Evolutionary conservation across 2,888 invertebrate genomes (phyloP).

Genomic region (Dendrolimus houi): DNA sequence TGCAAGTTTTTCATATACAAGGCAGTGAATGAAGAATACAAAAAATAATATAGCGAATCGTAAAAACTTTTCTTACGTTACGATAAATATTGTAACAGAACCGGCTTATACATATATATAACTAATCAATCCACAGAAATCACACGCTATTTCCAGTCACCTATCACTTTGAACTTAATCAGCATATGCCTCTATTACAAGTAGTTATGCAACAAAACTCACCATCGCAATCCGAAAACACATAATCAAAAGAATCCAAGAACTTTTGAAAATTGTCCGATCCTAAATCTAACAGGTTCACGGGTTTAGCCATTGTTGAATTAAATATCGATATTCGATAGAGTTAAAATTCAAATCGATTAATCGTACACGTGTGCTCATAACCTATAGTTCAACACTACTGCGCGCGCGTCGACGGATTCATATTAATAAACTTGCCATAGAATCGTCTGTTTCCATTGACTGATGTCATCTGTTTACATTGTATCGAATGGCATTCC

Average conservation of each 20-base stretch:
- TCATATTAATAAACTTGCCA: conserved; percentile 30
- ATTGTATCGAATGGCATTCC: no score
- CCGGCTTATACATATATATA: no score
- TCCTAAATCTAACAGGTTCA: conserved; percentile 55
- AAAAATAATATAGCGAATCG: no score
- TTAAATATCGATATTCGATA: conserved; percentile 5
- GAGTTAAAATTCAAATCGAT: conserved; percentile 3
- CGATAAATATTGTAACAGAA: no score
- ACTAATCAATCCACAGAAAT: no score
- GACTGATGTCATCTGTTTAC: conserved; percentile 1
- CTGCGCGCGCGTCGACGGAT: conserved; percentile 47
- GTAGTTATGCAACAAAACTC: conserved; percentile 22
- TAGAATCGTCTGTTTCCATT: conserved; percentile 25
- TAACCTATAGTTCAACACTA: conserved; percentile 35
- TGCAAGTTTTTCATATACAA: no score
- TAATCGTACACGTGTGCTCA: conserved; percentile 36
- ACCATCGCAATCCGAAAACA: conserved; percentile 88
- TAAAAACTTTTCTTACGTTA: no score
- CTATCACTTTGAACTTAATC: no score
- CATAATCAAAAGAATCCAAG: conserved; percentile 81
- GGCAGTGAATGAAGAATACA: no score
- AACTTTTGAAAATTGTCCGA: conserved; percentile 63
- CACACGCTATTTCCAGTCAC: no score
- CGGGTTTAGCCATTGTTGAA: conserved; percentile 31
- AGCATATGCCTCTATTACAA: no score